A percentile compares a stretch with the other conserved stretches of the same genome.
Conservation (phyloP, 2,113 vertebrate genomes). For the Brienomyrus longianalis region DNA sequence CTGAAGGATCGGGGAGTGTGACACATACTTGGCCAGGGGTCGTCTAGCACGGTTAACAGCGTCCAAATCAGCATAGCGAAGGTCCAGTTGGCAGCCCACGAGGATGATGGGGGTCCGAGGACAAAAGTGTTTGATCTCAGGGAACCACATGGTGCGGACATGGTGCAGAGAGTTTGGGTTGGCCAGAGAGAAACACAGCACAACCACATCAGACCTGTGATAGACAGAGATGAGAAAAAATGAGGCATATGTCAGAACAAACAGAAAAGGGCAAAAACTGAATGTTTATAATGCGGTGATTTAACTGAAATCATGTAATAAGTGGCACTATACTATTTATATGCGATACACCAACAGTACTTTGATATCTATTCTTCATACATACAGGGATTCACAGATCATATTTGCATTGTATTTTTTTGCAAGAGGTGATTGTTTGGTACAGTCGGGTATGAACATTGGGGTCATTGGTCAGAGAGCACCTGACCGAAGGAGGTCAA, state of each 20-base stretch:
- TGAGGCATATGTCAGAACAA: background rate
- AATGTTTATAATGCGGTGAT: background rate
- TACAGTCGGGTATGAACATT: background rate
- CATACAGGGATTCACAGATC: background rate
- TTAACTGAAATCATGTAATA: background rate
- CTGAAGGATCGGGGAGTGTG: background rate
- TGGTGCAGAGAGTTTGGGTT: constrained; percentile 84
- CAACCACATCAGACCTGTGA: constrained; percentile 77
- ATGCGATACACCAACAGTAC: background rate
- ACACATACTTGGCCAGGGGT: constrained; percentile 53
- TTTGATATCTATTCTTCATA: background rate
- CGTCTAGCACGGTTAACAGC: constrained; percentile 81
- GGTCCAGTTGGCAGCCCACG: constrained; percentile 88
- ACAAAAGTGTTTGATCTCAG: constrained; percentile 89
- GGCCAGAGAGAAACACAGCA: constrained; percentile 81
- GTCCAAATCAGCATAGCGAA: constrained; percentile 85
- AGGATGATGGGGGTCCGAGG: constrained; percentile 82
- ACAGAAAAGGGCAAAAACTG: background rate
- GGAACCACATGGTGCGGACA: constrained; percentile 84
- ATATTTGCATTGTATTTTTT: background rate
- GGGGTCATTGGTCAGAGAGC: background rate
- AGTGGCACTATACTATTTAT: background rate
- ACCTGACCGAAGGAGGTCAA: background rate
- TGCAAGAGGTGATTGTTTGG: background rate
- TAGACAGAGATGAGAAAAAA: background rate